These are phyloP conservation scores for Xiphophorus maculatus DNA, from an alignment of 2,113 vertebrate genomes.

Conservation along the genomic window DNA sequence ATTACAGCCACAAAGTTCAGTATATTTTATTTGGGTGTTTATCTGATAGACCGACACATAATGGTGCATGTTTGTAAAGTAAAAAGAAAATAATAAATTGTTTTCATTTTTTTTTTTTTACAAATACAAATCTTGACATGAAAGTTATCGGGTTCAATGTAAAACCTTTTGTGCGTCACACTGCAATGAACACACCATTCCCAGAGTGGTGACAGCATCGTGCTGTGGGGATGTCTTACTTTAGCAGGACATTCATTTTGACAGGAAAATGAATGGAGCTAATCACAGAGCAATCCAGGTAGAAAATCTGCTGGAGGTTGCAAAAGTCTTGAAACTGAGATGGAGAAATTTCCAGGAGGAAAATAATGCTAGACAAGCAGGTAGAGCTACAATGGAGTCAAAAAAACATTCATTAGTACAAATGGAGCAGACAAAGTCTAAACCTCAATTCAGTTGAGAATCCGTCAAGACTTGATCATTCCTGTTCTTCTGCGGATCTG, in stretches of 20 bases:
- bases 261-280: neutral
- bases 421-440: neutral
- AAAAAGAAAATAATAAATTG: neutral
- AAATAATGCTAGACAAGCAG: neutral
- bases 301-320: neutral
- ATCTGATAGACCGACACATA: neutral
- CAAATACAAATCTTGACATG: neutral
- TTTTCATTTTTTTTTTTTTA: neutral
- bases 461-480: too few relatives aligned
- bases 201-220: neutral
- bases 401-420: too few relatives aligned
- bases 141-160: neutral
- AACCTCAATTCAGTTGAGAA: neutral
- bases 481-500: neutral
- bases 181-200: neutral
- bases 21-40: neutral
- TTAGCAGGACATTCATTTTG: neutral
- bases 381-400: neutral
- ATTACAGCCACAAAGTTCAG: neutral
- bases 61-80: neutral
- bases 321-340: neutral
- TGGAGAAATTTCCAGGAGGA: neutral
- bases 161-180: neutral
- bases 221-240: neutral
- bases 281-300: neutral